Evolutionary conservation across 53 echinoderm and acorn worm species (phyloP).

Genomic region (Temnopleurus reevesii): DNA sequence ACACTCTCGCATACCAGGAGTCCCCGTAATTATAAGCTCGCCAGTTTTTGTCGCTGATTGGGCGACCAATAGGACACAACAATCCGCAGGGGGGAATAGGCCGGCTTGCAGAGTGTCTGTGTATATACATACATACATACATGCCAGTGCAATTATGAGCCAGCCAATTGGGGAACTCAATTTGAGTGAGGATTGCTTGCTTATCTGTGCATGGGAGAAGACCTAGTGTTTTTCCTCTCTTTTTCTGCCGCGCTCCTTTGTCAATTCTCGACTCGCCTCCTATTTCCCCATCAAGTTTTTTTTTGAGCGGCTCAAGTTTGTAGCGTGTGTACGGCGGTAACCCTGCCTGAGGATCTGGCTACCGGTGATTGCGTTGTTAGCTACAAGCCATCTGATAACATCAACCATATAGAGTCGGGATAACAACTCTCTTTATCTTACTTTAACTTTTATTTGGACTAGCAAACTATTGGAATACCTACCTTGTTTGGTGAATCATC

Average conservation of each 20-base stretch:
- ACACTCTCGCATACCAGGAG: slow-evolving; percentile 48
- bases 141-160: slow-evolving; percentile 59
- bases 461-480: slow-evolving; percentile 41
- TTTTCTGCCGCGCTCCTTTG: slow-evolving; percentile 52
- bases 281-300: slow-evolving; percentile 51
- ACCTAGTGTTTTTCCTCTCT: slow-evolving; percentile 54
- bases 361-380: background rate
- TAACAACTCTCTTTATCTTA: background rate
- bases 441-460: slow-evolving; percentile 13
- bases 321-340: slow-evolving; percentile 27
- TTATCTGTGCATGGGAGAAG: slow-evolving; percentile 53
- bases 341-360: slow-evolving; percentile 37
- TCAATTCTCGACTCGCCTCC: slow-evolving; percentile 56
- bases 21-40: slow-evolving; percentile 60
- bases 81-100: slow-evolving; percentile 45
- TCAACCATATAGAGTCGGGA: background rate
- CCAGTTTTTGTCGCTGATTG: slow-evolving; percentile 61
- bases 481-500: slow-evolving; percentile 19
- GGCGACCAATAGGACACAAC: slow-evolving; percentile 61
- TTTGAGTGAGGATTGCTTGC: slow-evolving; percentile 56
- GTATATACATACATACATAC: slow-evolving; percentile 54
- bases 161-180: slow-evolving; percentile 63
- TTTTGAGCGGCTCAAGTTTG: slow-evolving; percentile 39
- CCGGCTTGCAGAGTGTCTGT: slow-evolving; percentile 42
- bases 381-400: background rate